Conservation (phyloP, 2,113 vertebrate species). For the Cariama cristata region DNA sequence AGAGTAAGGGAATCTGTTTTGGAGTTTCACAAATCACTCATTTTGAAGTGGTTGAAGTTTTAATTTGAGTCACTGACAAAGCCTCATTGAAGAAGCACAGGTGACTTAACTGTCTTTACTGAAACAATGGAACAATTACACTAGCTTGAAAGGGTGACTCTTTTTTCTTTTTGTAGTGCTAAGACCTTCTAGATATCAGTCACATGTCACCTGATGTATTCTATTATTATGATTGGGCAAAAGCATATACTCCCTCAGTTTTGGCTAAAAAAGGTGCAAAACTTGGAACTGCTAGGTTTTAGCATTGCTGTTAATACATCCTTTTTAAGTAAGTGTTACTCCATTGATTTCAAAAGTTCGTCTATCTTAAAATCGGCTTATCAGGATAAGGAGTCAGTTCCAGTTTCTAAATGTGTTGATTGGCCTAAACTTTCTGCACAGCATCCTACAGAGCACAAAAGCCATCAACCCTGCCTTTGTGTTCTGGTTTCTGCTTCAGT, state of each 20-base stretch:
- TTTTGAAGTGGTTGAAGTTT: neutral
- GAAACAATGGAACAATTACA: neutral
- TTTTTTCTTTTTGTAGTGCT: neutral
- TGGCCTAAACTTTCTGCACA: neutral
- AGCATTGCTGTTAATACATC: rapidly evolving
- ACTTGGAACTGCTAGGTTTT: neutral
- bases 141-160: neutral
- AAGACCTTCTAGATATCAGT: neutral
- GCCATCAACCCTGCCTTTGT: neutral
- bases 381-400: neutral
- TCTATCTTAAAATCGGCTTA: neutral
- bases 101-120: neutral
- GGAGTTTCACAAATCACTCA: neutral
- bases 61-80: neutral
- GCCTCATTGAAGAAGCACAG: neutral
- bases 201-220: neutral
- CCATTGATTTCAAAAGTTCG: neutral
- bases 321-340: neutral
- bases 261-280: neutral
- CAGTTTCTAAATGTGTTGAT: neutral
- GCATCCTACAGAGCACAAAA: neutral
- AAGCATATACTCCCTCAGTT: neutral
- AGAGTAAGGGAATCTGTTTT: neutral
- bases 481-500: neutral
- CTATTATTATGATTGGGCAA: neutral